Percentiles rank a stretch among this genome's conserved stretches.
These are phyloP conservation scores for Tuberolachnus salignus DNA, from an alignment of 2,888 invertebrate species.

Conservation along the genomic window DNA sequence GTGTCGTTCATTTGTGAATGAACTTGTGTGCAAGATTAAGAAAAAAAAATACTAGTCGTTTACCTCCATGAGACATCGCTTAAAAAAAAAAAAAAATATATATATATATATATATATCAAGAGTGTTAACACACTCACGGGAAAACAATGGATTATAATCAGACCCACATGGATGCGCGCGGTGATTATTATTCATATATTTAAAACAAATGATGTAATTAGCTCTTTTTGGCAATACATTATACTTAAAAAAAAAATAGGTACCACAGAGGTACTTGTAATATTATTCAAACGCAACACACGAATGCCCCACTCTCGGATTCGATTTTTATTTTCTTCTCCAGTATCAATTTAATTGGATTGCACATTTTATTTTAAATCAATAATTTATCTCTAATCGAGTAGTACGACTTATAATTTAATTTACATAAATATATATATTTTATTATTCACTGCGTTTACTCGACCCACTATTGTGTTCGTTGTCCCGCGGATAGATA, in stretches of 20 bases:
- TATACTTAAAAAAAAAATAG: conserved; percentile 1
- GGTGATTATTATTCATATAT: conserved; percentile 29
- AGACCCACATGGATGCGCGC: conserved; percentile 33
- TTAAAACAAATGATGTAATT: conserved; percentile 47
- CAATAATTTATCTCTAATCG: neutral
- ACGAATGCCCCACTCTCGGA: neutral
- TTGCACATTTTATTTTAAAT: neutral
- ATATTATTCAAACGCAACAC: neutral
- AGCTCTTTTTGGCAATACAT: conserved; percentile 8
- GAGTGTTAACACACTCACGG: conserved; percentile 15
- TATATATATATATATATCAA: conserved; percentile 16
- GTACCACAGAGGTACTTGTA: neutral
- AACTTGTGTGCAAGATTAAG: conserved; percentile 8
- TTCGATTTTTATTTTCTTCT: conserved; percentile 11
- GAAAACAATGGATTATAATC: conserved; percentile 53
- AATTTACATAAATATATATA: no score
- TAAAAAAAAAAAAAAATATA: neutral
- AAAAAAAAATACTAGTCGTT: conserved; percentile 21
- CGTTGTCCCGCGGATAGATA: no score
- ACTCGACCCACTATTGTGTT: no score
- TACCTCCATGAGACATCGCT: conserved; percentile 18
- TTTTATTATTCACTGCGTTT: no score
- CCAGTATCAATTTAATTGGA: neutral
- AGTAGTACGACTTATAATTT: neutral
- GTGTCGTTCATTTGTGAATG: conserved; percentile 37